Percentiles rank a stretch among this genome's conserved stretches.
Conservation (phyloP, 2,888 invertebrate species). For the Campopleginae sp. region DNA sequence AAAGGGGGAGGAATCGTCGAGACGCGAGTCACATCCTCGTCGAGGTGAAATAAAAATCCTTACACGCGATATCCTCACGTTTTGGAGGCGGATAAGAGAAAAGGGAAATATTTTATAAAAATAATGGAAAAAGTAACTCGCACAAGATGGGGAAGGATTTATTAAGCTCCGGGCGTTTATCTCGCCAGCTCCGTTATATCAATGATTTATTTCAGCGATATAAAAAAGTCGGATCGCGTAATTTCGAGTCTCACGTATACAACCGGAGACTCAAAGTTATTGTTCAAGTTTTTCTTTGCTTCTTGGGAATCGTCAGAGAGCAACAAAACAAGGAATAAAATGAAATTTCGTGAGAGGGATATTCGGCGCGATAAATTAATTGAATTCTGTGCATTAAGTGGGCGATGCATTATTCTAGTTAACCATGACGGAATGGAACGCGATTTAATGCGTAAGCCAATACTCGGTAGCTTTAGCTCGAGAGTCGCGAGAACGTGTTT, state of each 20-base stretch:
- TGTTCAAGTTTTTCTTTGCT: background rate
- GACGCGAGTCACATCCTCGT: slow-evolving; percentile 61
- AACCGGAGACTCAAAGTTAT: no score
- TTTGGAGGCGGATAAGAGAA: slow-evolving; percentile 12
- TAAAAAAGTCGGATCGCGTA: background rate
- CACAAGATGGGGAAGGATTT: slow-evolving; percentile 44
- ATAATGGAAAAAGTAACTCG: slow-evolving; percentile 38
- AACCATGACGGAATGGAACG: background rate
- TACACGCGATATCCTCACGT: background rate
- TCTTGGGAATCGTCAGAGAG: no score
- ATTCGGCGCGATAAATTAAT: slow-evolving; percentile 61
- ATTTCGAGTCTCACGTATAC: background rate
- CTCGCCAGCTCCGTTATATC: background rate
- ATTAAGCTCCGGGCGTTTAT: slow-evolving; percentile 29
- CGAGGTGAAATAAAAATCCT: slow-evolving; percentile 22
- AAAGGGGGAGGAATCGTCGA: slow-evolving; percentile 54
- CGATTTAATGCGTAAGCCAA: slow-evolving; percentile 6
- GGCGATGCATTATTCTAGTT: background rate
- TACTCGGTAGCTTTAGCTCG: slow-evolving; percentile 8
- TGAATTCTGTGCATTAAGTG: background rate
- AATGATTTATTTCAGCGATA: background rate
- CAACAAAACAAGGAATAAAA: no score
- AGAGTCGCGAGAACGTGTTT: background rate
- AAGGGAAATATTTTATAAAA: slow-evolving; percentile 23
- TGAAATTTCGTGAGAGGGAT: no score